Evolutionary conservation across 1,140 invertebrate genomes (phyloP).

Genomic region (Gryllus bimaculatus): DNA sequence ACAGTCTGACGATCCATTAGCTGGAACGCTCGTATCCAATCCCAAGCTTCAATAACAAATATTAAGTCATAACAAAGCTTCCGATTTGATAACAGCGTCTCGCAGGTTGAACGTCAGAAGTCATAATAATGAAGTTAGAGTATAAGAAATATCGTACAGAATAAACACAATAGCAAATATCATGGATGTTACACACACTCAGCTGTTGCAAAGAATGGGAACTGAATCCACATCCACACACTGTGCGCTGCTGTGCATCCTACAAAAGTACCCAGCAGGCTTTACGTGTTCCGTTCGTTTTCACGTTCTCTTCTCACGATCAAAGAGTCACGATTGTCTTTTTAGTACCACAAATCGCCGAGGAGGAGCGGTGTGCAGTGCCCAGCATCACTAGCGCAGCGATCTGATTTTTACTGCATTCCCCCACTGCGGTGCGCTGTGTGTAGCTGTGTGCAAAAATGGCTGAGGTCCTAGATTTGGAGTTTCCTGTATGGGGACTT

Average conservation of each 20-base stretch:
- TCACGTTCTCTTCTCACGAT: neutral
- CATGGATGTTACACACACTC: neutral
- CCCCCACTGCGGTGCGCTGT: neutral
- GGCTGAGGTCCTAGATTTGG: conserved; percentile 40
- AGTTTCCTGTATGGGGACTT: conserved; percentile 72
- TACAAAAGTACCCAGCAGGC: neutral
- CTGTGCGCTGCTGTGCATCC: neutral
- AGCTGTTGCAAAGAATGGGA: neutral
- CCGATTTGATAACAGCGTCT: no score
- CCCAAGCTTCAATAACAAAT: no score
- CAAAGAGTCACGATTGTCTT: no score
- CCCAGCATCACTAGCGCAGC: neutral
- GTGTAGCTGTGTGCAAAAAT: neutral
- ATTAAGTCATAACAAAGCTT: no score
- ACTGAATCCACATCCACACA: no score
- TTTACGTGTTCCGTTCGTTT: neutral
- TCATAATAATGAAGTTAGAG: no score
- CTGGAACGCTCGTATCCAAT: no score
- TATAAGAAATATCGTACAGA: no score
- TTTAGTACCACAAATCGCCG: neutral
- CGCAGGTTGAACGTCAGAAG: no score
- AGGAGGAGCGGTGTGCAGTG: neutral
- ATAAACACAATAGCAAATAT: no score
- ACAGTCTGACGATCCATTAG: no score
- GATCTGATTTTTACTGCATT: neutral